phyloP scores from a whole-genome alignment of 2,888 invertebrate species.

The Incurvaria masculella region DNA sequence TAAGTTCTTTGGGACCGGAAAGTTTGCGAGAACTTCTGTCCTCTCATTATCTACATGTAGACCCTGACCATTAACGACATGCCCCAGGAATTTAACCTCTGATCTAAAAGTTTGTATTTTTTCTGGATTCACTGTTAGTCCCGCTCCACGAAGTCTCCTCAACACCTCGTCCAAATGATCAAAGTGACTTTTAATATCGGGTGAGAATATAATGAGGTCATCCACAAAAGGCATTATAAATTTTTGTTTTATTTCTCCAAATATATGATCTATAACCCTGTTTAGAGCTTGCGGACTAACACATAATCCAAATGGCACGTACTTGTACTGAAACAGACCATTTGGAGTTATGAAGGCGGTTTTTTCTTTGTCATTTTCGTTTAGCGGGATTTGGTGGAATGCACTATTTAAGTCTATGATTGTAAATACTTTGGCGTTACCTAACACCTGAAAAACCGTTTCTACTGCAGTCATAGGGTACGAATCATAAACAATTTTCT shows the following conservation, averaged over 20 bases:
- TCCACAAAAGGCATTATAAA: constrained; percentile 7
- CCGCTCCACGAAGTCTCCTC: neutral
- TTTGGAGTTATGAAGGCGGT: neutral
- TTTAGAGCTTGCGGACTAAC: neutral
- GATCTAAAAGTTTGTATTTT: neutral
- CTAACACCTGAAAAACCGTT: neutral
- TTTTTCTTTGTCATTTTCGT: neutral
- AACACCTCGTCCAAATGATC: neutral
- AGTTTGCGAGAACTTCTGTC: constrained; percentile 5
- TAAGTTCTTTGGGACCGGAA: constrained; percentile 5
- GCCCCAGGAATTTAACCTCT: constrained; percentile 2
- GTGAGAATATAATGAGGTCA: constrained; percentile 2
- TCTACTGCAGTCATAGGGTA: neutral
- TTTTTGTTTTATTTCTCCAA: constrained; percentile 4
- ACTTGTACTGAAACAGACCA: neutral
- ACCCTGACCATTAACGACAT: neutral
- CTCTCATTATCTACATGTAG: constrained; percentile 2
- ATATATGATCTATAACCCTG: neutral
- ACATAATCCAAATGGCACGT: neutral
- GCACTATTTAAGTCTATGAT: neutral
- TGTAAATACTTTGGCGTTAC: neutral
- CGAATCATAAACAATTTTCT: no score
- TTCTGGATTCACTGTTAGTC: neutral
- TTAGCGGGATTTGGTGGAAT: neutral
- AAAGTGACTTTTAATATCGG: neutral